phyloP scores from a whole-genome alignment of 2,113 vertebrate genomes.

The Lycaon pictus region DNA sequence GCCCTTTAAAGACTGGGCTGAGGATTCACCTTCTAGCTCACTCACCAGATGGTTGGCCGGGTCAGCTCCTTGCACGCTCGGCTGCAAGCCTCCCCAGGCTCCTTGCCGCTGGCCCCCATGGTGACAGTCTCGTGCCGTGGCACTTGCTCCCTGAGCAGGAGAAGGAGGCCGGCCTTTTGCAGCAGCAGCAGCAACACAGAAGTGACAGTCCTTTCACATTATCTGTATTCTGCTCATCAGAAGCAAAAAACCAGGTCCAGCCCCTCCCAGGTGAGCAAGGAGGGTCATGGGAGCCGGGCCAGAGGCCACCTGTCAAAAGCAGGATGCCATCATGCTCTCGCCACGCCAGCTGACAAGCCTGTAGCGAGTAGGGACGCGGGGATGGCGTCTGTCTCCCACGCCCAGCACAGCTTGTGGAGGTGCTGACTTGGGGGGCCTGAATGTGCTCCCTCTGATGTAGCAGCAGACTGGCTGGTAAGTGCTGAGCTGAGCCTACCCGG shows the following conservation, averaged over 20 bases:
- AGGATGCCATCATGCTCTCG: neutral
- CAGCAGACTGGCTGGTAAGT: neutral
- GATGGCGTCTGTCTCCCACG: constrained; percentile 61
- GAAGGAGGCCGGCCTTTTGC: neutral
- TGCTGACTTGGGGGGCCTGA: neutral
- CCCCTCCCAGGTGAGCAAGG: neutral
- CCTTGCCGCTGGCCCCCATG: neutral
- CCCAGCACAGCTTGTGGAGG: constrained; percentile 61
- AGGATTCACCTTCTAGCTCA: neutral
- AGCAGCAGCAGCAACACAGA: neutral
- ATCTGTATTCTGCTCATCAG: neutral
- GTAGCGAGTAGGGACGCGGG: constrained; percentile 36
- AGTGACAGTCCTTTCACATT: neutral
- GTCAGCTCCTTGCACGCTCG: neutral
- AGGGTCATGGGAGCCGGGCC: neutral
- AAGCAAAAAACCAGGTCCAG: neutral
- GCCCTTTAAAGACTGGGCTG: neutral
- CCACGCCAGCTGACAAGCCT: neutral
- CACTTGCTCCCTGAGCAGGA: neutral
- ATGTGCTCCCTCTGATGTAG: neutral
- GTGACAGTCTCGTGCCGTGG: neutral
- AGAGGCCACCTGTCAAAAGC: neutral
- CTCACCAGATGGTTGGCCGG: neutral
- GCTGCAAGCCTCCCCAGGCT: neutral
- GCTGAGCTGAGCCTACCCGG: neutral